These are phyloP conservation scores for Podarcis siculus DNA, from an alignment of 2,797 vertebrate genomes.

Conservation along the genomic window DNA sequence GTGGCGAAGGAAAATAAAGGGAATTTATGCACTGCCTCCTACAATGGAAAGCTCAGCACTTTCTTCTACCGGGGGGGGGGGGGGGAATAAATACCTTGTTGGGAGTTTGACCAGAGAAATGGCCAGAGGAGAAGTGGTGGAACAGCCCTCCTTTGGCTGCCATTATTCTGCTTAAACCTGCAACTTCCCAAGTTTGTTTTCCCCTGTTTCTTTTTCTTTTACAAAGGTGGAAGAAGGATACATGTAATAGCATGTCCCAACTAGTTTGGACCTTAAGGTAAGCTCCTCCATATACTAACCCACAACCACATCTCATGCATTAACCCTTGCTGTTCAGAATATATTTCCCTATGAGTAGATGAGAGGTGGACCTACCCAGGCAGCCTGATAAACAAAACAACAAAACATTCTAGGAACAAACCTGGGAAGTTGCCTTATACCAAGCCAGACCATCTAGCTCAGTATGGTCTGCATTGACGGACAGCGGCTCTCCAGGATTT, in stretches of 20 bases:
- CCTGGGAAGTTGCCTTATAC: not conserved
- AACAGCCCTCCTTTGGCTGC: not conserved
- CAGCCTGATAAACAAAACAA: not conserved
- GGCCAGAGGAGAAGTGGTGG: not conserved
- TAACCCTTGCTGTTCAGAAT: not conserved
- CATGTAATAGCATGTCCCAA: not conserved
- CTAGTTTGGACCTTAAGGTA: not conserved
- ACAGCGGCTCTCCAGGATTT: no score
- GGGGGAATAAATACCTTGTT: not conserved
- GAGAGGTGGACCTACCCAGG: not conserved
- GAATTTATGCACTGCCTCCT: not conserved
- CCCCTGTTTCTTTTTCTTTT: not conserved
- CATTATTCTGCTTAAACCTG: not conserved
- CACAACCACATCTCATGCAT: not conserved
- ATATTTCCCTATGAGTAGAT: not conserved
- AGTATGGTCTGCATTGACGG: no score
- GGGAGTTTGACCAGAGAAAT: not conserved
- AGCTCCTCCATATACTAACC: not conserved
- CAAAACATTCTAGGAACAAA: not conserved
- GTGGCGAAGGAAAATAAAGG: not conserved
- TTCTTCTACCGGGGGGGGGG: not conserved
- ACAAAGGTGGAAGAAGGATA: not conserved
- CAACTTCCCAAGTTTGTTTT: not conserved
- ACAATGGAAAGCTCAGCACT: not conserved
- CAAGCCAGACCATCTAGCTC: no score